Evolutionary conservation across 2,113 vertebrate genomes (phyloP), one percentile per base, ranked within the genome.

Genomic region (Pipa parva): DNA sequence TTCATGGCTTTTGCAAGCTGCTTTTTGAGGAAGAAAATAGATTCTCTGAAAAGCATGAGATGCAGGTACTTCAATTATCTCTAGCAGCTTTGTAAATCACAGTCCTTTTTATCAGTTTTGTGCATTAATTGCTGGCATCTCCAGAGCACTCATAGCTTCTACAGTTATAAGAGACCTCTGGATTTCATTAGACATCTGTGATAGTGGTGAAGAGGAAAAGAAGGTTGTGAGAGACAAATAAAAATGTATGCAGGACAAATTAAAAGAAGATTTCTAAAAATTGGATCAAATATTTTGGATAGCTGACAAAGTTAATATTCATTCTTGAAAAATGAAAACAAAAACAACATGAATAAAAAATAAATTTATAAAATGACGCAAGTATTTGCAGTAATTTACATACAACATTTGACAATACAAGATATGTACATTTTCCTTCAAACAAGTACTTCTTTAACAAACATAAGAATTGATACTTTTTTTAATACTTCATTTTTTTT

Each of bases 51-150:
- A 70, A 60, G 66, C 66, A 70, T 61, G 66, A 70, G 49, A 70
- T 70, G 66, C 66, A 70, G 66, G 66, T 70, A 70, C 66, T 70
- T 70, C 66, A 70, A 70, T 70, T 70, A 70, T 70, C 66, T 70
- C 48, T 70, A 39, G 66, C 66, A 54, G 66, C 66, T 70, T 70
- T 70, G 57, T 70, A 70, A 70, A 61, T 49, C 57, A 46, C 66
- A 70, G 66, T 37, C 46, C 49, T 68, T 55, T 68, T 61, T 70
- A 70, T 70, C 66, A 70, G 66, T 70, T 70, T 70, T 61, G 66
- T 70, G 66, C 58, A 61, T 70, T 70, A 70, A 70, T 70, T 70
- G 66, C 58, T 45, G 57, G 57, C 66, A 70, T 70, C 66, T 70
- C 66, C 58, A 61, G 59, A 61, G 58, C 58, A 26, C 66, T 61